Evolutionary conservation across 1,140 invertebrate species (phyloP), one percentile per base, ranked within the genome.

Genomic region (Mercenaria mercenaria): DNA sequence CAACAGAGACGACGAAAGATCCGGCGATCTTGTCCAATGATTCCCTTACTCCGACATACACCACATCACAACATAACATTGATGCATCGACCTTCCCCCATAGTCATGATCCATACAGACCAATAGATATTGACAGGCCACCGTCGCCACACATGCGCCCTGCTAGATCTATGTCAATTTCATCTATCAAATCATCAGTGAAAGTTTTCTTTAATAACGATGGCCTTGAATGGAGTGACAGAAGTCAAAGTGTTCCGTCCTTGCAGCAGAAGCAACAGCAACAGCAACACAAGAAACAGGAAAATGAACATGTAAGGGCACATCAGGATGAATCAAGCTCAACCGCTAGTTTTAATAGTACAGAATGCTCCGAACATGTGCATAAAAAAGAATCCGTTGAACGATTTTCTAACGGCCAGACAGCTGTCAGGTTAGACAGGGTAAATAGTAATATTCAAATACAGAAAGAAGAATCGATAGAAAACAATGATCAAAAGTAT

Each of bases 61-160:
- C 83, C 15, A 56, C 61, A 29, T 74, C 83, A 50, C 67, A 74
- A 34, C 83, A 85, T 85, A n/a, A 39, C 37, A 67, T 72, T 26
- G 61, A 85, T 37, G 41, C 41, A 83, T 47, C 82, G 15, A 50
- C 83, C 23, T 85, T 74, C 34, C 69, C 83, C 15, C 34, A 72
- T 20, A 85, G 69, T 47, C 83, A 85, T 76, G 83, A 85, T 34
- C 83, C 83, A 52, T 85, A 72, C 50, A n/a, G 83, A 85, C 83
- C 83, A 56, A 13, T 64, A n/a, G 67, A 85, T 29, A 74, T 76
- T 52, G 83, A 85, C 2, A 37, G 41, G 11, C 83, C 83, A n/a
- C 50, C 67, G 3, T 85, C 83, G 47, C 83, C 83, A n/a, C 41
- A 34, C 20, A 56, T 76, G 32, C 69, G 50, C 29, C 32, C 32